A percentile compares a stretch with the other conserved stretches of the same genome.
These are phyloP conservation scores for Thalassarche chlororhynchos DNA, from an alignment of 2,113 vertebrate genomes.

Conservation along the genomic window DNA sequence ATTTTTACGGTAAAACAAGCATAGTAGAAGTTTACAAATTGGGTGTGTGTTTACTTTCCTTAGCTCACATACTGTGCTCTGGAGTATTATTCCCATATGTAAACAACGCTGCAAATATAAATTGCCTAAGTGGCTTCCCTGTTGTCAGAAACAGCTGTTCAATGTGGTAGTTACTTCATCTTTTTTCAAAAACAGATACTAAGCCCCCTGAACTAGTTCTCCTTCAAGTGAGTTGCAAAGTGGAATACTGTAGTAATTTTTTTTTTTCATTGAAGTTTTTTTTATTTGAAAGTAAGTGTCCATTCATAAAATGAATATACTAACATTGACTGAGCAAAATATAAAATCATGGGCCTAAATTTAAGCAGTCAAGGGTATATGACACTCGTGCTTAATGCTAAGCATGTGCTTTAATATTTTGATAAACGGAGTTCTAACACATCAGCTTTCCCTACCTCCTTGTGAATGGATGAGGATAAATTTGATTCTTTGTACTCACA, in stretches of 20 bases:
- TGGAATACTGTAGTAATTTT: not conserved
- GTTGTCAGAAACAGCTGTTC: not conserved
- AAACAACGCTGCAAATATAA: constrained; percentile 32
- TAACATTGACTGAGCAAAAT: not conserved
- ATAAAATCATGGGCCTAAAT: not conserved
- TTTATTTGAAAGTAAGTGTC: not conserved
- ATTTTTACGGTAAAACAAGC: constrained; percentile 34
- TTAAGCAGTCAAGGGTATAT: not conserved
- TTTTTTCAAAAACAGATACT: not conserved
- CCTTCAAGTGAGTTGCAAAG: not conserved
- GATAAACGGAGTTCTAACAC: not conserved
- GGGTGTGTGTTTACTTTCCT: constrained; percentile 18
- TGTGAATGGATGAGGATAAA: not conserved
- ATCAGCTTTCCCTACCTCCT: not conserved
- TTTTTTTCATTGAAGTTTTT: not conserved
- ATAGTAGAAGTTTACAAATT: constrained; percentile 55
- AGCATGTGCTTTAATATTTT: not conserved
- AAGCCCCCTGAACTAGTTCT: not conserved
- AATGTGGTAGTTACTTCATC: not conserved
- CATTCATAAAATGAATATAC: not conserved
- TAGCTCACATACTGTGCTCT: not conserved
- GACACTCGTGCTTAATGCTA: not conserved
- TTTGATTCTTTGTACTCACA: not conserved
- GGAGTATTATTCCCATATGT: not conserved
- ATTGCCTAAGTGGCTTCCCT: not conserved